Evolutionary conservation across 2,797 vertebrate genomes (phyloP), one percentile per base, ranked within the genome.

Genomic region (Neostethus bicornis): DNA sequence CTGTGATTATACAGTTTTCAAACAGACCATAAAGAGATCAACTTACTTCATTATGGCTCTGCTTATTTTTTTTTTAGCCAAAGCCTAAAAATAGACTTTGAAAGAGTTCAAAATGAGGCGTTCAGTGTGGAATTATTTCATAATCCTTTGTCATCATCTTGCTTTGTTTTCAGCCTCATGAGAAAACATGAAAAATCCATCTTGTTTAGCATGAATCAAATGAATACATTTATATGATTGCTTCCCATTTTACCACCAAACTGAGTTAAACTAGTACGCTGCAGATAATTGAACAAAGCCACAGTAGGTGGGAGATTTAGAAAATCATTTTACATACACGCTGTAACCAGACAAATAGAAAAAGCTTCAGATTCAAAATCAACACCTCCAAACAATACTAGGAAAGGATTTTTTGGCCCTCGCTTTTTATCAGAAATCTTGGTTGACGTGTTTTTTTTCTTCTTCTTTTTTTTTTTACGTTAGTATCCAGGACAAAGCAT

Each of bases 401-500:
- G 19, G 20, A 21, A 20, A 20, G 19, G 4, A 41, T 41, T 17
- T 39, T 3, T 53, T 53, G 28, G 14, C 20, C 25, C 37, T 26
- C 5, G 14, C 19, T 20, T 28, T 29, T 11, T 8, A 41, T 24
- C 6, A 17, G 10, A 29, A 52, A 42, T 39, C 14, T 24, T 14
- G 24, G 45, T 20, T 44, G 13, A 42, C 9, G 12, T 52, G 21
- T 31, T 42, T 47, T 55, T 23, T n/a, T n/a, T n/a, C n/a, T n/a
- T n/a, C n/a, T n/a, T n/a, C n/a, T n/a, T n/a, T n/a, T n/a, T n/a
- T n/a, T n/a, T n/a, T n/a, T n/a, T n/a, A 10, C 35, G 23, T 41
- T 45, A 26, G 28, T 48, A 24, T 37, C 29, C 47, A 19, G 28
- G 21, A 17, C 21, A 41, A 26, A 42, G 28, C 9, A 10, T 53